Percentiles rank a stretch among this genome's conserved stretches.
phyloP scores from a whole-genome alignment of 2,113 vertebrate genomes.

The Lycocorax pyrrhopterus region DNA sequence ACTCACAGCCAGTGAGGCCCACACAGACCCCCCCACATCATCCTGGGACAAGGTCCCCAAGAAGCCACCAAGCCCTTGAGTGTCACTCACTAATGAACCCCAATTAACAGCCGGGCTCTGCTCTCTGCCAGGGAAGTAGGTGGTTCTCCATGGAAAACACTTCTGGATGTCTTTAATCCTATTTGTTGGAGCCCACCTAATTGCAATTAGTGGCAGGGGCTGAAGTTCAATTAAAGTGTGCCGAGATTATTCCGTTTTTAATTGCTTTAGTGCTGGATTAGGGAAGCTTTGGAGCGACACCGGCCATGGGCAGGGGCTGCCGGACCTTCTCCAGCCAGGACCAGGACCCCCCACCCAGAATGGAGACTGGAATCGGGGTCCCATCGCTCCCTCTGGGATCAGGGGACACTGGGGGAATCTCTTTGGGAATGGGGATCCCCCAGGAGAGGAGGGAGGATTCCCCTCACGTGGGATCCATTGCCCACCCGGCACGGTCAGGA shows the following conservation, averaged over 20 bases:
- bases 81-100: rapidly evolving
- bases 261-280: constrained; percentile 55
- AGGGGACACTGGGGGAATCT: rapidly evolving
- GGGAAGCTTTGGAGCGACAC: background rate
- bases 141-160: background rate
- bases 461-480: rapidly evolving
- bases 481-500: rapidly evolving
- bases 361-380: background rate
- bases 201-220: constrained; percentile 16
- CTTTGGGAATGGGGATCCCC: rapidly evolving
- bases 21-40: rapidly evolving
- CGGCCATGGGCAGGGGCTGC: rapidly evolving
- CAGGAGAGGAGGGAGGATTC: background rate
- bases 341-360: background rate
- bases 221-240: constrained; percentile 57
- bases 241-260: constrained; percentile 39
- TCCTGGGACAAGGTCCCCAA: rapidly evolving
- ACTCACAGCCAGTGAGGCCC: rapidly evolving
- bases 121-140: background rate
- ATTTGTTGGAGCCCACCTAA: constrained; percentile 14
- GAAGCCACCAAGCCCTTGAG: background rate
- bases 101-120: background rate
- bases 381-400: background rate
- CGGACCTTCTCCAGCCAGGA: rapidly evolving
- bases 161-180: constrained; percentile 10